phyloP scores from a whole-genome alignment of 2,888 invertebrate genomes.

The Diogma glabrata region DNA sequence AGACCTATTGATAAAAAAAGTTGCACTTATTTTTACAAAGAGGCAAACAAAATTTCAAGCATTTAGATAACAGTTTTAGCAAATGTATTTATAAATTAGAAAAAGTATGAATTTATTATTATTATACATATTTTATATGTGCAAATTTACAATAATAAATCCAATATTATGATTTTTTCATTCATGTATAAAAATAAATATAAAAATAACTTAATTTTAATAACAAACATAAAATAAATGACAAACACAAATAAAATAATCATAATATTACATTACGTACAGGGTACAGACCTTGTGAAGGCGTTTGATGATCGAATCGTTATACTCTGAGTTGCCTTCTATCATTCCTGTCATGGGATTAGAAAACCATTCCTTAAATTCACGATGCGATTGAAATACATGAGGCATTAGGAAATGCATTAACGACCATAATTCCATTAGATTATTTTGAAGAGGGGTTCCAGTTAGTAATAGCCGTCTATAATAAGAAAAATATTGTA shows the following conservation, averaged over 20 bases:
- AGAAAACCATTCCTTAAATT: constrained; percentile 98
- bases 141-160: background rate
- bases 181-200: constrained; percentile 6
- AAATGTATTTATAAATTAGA: too few relatives aligned
- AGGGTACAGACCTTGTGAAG: constrained; percentile 65
- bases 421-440: constrained; percentile 95
- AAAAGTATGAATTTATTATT: too few relatives aligned
- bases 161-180: constrained; percentile 10
- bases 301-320: constrained; percentile 76
- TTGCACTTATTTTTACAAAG: constrained; percentile 15
- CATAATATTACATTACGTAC: constrained; percentile 19
- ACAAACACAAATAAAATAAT: constrained; percentile 12
- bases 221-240: constrained; percentile 10
- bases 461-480: constrained; percentile 85
- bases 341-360: constrained; percentile 95
- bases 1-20: constrained; percentile 48
- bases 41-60: constrained; percentile 15
- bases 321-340: constrained; percentile 84
- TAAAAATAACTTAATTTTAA: background rate
- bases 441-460: constrained; percentile 89
- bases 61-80: too few relatives aligned
- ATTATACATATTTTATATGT: too few relatives aligned
- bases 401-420: constrained; percentile 98
- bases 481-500: constrained; percentile 21
- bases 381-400: constrained; percentile 90